Evolutionary conservation across 2,888 invertebrate genomes (phyloP), one percentile per base, ranked within the genome.

Genomic region (Muschampia plurimacula): DNA sequence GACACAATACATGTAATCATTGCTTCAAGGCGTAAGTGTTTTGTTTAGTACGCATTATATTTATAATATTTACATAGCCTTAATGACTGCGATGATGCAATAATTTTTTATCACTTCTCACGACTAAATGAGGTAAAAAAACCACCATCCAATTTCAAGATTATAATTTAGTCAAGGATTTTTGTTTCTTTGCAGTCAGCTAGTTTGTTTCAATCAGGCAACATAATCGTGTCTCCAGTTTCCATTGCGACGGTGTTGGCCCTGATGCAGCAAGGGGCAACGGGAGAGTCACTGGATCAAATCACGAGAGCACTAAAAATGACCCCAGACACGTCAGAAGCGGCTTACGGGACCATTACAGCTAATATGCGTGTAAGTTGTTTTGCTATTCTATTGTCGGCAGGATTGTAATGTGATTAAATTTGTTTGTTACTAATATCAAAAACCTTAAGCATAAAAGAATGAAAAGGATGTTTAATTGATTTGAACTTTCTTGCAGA

Each of bases 211-310:
- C 81, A 82, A 57, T 60, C 76, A 52, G 86, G 85, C 0, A 95
- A 95, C 75, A 74, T 89, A 7, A 91, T 95, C 28, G 72, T 93
- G 32, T 95, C 95, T 0, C 95, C 95, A 1, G 86, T 89, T 71
- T 95, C 95, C 1, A 85, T 95, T 1, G 87, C 92, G 0, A 88
- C 89, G 2, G 77, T 93, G 3, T 78, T 95, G 49, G 87, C 93
- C 0, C 83, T 95, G 22, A 80, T 95, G 32, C 93, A 94, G 77
- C 94, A 95, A 76, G 95, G 95, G 0, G 86, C 95, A 0, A 69
- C 78, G 2, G 93, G 90, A 0, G 76, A 76, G 2, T 86, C 93
- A 0, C 83, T 86, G 68, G 74, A 82, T 1, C 87, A 95, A 79
- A 86, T 95, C 36, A 81, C 89, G 0, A 72, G 60, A 0, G 85